These are phyloP conservation scores for Eremobia ochroleuca DNA, from an alignment of 2,888 invertebrate genomes.

Conservation along the genomic window DNA sequence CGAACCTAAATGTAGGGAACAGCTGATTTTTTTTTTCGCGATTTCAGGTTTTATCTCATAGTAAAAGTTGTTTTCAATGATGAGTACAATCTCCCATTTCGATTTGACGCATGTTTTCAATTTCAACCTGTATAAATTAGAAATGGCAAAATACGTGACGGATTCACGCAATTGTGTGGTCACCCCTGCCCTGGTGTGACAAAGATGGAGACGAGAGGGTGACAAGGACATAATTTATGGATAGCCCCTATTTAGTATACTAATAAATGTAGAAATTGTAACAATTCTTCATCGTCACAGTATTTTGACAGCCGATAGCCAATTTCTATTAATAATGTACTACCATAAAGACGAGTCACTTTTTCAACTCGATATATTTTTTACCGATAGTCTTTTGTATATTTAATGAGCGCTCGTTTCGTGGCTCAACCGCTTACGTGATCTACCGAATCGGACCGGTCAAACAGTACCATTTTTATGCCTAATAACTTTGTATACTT, in stretches of 20 bases:
- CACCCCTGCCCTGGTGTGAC: not conserved
- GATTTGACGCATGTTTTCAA: no score
- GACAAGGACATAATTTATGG: not conserved
- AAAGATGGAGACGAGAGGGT: not conserved
- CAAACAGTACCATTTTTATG: conserved; percentile 58
- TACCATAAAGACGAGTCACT: not conserved
- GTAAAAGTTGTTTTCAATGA: no score
- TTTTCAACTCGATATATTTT: not conserved
- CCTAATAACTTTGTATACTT: conserved; percentile 50
- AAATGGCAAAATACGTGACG: not conserved
- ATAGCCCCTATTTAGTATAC: not conserved
- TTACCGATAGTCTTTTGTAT: not conserved
- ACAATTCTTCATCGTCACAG: not conserved
- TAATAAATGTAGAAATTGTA: not conserved
- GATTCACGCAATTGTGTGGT: not conserved
- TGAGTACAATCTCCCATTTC: no score
- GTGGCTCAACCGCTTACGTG: conserved; percentile 54
- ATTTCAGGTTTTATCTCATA: no score
- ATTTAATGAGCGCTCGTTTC: conserved; percentile 14
- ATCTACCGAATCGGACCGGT: conserved; percentile 36
- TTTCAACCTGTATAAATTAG: no score
- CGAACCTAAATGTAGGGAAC: no score
- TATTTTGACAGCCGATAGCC: not conserved
- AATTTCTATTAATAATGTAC: not conserved
- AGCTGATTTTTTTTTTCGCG: no score